Percentiles rank a stretch among this genome's conserved stretches.
These are phyloP conservation scores for Sakesphorus luctuosus DNA, from an alignment of 2,113 vertebrate species.

Conservation along the genomic window DNA sequence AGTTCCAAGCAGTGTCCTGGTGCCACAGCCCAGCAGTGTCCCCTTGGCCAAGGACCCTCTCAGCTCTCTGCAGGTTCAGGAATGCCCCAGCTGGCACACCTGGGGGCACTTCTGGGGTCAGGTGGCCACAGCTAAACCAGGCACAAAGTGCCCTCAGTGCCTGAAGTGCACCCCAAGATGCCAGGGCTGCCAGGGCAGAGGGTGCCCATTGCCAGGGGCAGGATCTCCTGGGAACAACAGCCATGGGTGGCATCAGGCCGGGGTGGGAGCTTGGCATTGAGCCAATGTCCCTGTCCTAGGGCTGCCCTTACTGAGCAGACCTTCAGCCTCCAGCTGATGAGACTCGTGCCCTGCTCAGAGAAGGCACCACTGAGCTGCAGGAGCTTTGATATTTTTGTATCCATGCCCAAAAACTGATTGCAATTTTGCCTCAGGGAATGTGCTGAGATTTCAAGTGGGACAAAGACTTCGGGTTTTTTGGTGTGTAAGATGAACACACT, in stretches of 20 bases:
- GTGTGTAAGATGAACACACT: background rate
- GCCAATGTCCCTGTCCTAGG: background rate
- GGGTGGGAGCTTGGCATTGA: background rate
- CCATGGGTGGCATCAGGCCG: background rate
- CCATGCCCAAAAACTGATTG: background rate
- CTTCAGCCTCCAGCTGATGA: background rate
- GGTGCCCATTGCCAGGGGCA: background rate
- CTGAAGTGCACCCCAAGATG: background rate
- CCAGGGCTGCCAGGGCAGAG: accelerated
- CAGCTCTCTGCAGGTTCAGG: background rate
- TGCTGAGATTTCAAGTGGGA: background rate
- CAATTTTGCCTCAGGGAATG: background rate
- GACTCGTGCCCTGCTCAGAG: background rate
- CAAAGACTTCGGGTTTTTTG: background rate
- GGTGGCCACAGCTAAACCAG: background rate
- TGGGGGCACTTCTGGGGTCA: background rate
- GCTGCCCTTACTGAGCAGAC: background rate
- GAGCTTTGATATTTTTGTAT: background rate
- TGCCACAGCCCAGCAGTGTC: background rate
- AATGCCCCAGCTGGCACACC: background rate
- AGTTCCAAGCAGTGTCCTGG: background rate
- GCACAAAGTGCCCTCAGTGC: background rate
- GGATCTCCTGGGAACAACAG: background rate
- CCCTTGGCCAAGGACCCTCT: background rate
- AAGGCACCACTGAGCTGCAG: background rate